A percentile compares a stretch with the other conserved stretches of the same genome.
Conservation (phyloP, 1,140 invertebrate genomes). For the Dinothrombium tinctorium region DNA sequence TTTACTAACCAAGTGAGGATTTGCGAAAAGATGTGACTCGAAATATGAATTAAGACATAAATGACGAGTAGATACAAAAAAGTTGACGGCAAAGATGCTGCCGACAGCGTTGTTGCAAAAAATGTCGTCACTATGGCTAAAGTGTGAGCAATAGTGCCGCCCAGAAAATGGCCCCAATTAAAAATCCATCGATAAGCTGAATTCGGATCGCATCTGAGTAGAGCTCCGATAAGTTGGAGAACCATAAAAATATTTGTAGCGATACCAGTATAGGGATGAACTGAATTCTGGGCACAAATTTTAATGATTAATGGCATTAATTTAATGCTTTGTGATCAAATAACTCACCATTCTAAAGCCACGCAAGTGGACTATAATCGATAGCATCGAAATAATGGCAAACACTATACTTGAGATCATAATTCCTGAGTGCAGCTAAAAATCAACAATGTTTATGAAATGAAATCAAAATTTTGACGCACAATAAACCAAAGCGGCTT, state of each 20-base stretch:
- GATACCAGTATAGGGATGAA: not conserved
- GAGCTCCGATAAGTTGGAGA: conserved; percentile 57
- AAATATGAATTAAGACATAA: too few relatives aligned
- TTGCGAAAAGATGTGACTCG: too few relatives aligned
- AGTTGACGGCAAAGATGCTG: too few relatives aligned
- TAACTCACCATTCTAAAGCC: not conserved
- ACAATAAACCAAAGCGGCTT: too few relatives aligned
- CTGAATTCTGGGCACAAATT: too few relatives aligned
- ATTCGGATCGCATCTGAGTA: conserved; percentile 59
- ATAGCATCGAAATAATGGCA: not conserved
- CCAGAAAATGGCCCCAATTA: conserved; percentile 82
- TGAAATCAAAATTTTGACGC: too few relatives aligned
- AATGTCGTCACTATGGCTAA: conserved; percentile 71
- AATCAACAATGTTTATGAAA: conserved; percentile 78
- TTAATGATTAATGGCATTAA: too few relatives aligned
- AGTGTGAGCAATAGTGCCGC: conserved; percentile 66
- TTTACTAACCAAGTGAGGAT: too few relatives aligned
- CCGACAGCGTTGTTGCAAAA: conserved; percentile 56
- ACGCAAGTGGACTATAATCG: not conserved
- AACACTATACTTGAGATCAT: not conserved
- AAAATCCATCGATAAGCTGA: conserved; percentile 54
- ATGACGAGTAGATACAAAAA: too few relatives aligned
- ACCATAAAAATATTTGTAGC: not conserved
- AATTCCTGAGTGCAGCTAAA: conserved; percentile 20
- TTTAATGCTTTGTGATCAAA: too few relatives aligned